These are phyloP conservation scores for Drosophila acutilabella DNA, from an alignment of 2,888 invertebrate genomes.

Conservation along the genomic window DNA sequence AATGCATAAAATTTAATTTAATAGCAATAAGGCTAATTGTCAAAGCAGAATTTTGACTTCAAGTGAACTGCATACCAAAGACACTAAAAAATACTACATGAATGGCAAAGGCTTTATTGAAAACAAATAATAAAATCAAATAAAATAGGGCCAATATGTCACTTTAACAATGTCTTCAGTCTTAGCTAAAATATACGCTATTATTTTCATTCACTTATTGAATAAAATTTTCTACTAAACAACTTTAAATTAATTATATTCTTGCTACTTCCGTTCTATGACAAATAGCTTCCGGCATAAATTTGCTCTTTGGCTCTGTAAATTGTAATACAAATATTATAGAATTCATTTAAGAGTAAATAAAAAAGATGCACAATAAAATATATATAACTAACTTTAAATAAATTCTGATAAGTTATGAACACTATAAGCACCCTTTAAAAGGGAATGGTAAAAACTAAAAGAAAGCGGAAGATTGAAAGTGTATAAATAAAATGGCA, in stretches of 20 bases:
- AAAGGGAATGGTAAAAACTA: neutral
- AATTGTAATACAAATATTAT: neutral
- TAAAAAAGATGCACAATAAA: too few relatives aligned
- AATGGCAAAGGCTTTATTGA: conserved; percentile 31
- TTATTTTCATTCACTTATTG: neutral
- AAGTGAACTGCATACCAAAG: conserved; percentile 12
- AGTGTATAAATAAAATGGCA: neutral
- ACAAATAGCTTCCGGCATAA: neutral
- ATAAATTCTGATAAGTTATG: too few relatives aligned
- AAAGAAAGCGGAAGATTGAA: neutral
- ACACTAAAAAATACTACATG: neutral
- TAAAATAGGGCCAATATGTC: conserved; percentile 43
- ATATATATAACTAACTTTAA: too few relatives aligned
- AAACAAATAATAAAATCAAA: conserved; percentile 54
- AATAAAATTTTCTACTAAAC: neutral
- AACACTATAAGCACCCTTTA: too few relatives aligned
- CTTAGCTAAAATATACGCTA: neutral
- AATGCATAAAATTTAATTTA: conserved; percentile 25
- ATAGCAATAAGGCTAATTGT: conserved; percentile 37
- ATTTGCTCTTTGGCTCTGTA: too few relatives aligned
- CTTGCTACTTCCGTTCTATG: too few relatives aligned
- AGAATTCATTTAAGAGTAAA: neutral
- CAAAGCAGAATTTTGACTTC: conserved; percentile 8
- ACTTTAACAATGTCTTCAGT: too few relatives aligned
- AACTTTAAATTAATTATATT: neutral